phyloP scores from a whole-genome alignment of 2,113 vertebrate genomes.

The Mandrillus leucophaeus region DNA sequence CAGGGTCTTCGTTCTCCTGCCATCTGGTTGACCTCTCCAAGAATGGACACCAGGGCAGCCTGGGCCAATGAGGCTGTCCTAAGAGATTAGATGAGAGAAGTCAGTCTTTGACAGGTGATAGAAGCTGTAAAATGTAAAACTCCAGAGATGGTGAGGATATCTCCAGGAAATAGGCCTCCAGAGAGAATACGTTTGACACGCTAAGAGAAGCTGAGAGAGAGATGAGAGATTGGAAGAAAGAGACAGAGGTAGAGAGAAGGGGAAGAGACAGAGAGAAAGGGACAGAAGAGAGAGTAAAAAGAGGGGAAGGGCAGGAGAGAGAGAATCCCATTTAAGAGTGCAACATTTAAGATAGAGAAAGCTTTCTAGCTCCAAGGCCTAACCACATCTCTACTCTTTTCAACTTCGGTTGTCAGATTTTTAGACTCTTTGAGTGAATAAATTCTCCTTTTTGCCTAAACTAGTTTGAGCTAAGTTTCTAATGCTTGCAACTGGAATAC shows the following conservation, averaged over 20 bases:
- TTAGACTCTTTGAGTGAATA: background rate
- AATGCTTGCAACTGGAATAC: background rate
- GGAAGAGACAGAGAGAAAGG: background rate
- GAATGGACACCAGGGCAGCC: background rate
- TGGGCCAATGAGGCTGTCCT: background rate
- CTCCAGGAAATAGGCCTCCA: background rate
- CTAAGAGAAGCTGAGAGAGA: background rate
- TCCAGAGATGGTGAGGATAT: background rate
- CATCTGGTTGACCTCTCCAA: background rate
- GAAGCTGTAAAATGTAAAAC: background rate
- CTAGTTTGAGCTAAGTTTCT: background rate
- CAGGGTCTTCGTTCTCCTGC: background rate
- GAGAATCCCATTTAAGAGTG: background rate
- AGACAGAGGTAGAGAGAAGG: background rate
- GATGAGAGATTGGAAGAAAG: background rate
- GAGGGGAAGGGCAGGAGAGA: background rate
- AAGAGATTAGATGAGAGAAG: background rate
- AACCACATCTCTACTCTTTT: background rate
- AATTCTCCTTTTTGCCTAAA: background rate
- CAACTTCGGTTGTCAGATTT: background rate
- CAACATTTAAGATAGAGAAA: background rate
- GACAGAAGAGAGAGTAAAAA: background rate
- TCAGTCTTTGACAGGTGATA: background rate
- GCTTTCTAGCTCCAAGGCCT: background rate
- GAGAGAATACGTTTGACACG: background rate